Conservation (phyloP, 2,113 vertebrate species). For the Chelonoidis abingdonii region DNA sequence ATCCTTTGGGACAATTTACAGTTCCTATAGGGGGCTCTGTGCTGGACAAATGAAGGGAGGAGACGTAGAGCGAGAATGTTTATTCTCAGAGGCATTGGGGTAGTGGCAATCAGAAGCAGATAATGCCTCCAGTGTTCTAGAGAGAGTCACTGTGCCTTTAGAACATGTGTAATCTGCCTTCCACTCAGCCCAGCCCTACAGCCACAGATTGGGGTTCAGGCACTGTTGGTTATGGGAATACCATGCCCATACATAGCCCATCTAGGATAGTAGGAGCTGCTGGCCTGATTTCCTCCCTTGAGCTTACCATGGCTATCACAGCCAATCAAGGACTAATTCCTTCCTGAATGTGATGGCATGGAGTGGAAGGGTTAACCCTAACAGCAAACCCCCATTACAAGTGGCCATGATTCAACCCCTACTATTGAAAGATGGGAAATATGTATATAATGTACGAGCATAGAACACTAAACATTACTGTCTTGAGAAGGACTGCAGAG, state of each 20-base stretch:
- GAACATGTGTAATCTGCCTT: background rate
- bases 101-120: background rate
- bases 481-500: too few relatives aligned
- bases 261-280: background rate
- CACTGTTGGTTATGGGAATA: background rate
- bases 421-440: background rate
- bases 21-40: too few relatives aligned
- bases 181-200: background rate
- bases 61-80: background rate
- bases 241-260: background rate
- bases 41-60: too few relatives aligned
- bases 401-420: background rate
- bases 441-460: too few relatives aligned
- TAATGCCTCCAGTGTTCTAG: background rate
- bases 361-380: background rate
- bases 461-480: too few relatives aligned
- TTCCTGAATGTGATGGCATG: background rate
- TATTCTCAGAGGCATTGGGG: background rate
- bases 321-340: background rate
- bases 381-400: background rate
- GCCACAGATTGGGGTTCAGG: background rate
- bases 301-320: background rate
- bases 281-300: background rate
- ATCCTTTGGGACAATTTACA: background rate
- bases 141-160: background rate